Conservation (phyloP, 2,113 vertebrate genomes). For the Chionis minor region DNA sequence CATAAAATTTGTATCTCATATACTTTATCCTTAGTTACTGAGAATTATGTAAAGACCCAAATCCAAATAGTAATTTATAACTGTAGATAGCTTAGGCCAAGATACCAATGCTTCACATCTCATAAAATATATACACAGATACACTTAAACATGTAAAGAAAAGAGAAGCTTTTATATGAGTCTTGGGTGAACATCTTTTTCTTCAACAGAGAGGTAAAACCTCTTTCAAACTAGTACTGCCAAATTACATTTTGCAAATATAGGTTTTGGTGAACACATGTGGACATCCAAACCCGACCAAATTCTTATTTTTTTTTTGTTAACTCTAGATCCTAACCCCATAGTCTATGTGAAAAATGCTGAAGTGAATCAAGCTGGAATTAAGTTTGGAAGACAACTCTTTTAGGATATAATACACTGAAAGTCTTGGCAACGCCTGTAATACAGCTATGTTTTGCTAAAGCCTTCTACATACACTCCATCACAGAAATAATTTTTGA, state of each 20-base stretch:
- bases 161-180: not conserved
- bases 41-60: not conserved
- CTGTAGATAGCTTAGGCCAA: not conserved
- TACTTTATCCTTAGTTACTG: not conserved
- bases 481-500: not conserved
- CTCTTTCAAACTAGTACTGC: not conserved
- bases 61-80: not conserved
- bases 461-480: not conserved
- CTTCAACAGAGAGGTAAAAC: not conserved
- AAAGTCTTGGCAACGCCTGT: not conserved
- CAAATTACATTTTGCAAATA: not conserved
- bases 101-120: not conserved
- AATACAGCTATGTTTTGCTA: not conserved
- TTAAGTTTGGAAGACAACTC: not conserved
- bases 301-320: not conserved
- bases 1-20: conserved; percentile 15
- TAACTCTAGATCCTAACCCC: not conserved
- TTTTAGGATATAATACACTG: not conserved
- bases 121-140: not conserved
- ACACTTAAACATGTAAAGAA: not conserved
- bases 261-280: not conserved
- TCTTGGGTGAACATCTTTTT: not conserved
- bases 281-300: not conserved
- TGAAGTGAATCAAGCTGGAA: not conserved
- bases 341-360: not conserved